Percentiles rank a stretch among this genome's conserved stretches.
Evolutionary conservation across 2,113 vertebrate genomes (phyloP).

Genomic region (Sitta europaea): DNA sequence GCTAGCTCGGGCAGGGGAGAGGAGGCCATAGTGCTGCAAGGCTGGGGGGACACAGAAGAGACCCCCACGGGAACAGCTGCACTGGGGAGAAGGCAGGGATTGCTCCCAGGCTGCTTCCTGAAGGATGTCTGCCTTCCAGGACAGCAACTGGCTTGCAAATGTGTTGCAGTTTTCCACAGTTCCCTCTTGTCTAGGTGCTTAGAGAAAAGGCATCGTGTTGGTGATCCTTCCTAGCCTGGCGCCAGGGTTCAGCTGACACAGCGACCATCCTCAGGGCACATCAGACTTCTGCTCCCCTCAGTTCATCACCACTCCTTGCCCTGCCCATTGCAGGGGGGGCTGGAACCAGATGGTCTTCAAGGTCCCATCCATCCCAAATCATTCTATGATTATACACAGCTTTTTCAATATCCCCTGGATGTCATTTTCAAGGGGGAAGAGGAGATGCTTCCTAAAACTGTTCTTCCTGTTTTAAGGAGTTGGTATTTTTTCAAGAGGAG

Average conservation of each 20-base stretch:
- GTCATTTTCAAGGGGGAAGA: neutral
- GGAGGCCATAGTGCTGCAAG: neutral
- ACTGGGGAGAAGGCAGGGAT: neutral
- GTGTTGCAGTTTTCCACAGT: neutral
- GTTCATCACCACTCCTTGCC: neutral
- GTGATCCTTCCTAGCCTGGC: neutral
- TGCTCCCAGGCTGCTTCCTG: fast-evolving
- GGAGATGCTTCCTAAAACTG: neutral
- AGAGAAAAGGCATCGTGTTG: neutral
- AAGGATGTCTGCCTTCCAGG: neutral
- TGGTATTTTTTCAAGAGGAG: neutral
- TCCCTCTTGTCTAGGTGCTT: neutral
- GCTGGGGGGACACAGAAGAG: neutral
- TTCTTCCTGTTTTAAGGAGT: neutral
- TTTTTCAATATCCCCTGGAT: neutral
- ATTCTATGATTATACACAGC: neutral
- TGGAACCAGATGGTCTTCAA: neutral
- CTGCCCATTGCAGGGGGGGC: fast-evolving
- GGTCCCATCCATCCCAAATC: neutral
- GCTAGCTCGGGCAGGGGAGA: neutral
- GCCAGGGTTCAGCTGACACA: neutral
- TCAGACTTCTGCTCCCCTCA: neutral
- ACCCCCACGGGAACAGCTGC: fast-evolving
- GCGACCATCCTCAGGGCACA: neutral
- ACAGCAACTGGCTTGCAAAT: neutral